Evolutionary conservation across 2,888 invertebrate genomes (phyloP), one percentile per base, ranked within the genome.

Genomic region (Melanophora roralis): DNA sequence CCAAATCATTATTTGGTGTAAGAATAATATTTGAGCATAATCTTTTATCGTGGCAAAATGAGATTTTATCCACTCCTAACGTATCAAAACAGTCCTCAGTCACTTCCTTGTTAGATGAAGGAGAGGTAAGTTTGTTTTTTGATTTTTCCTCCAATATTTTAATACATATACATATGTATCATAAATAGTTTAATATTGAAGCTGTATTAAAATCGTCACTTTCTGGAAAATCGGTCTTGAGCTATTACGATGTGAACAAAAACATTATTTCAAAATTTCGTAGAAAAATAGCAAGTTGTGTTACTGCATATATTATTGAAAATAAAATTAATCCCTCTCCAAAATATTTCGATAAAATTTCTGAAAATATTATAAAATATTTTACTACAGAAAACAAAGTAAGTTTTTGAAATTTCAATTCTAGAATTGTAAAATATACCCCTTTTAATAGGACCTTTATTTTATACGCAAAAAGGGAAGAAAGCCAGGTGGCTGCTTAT

Each of bases 111-210:
- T 8, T 19, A 45, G 19, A 45, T 45, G 16, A 45, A 19, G 45
- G 16, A 45, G 45, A 45, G 9, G 6, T 16, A 45, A 45, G 16
- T 45, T 45, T 43, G 43, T 43, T 43, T 16, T 45, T 8, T 5
- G 3, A 27, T 27, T 27, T 27, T 27, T 27, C 6, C 27, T 27
- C 6, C 6, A 7, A 7, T 45, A 23, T 49, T 19, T 19, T 21
- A 19, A 19, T 8, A 45, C 23, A 1, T 38, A 5, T 23, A 23
- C 5, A 12, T 45, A 12, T 47, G 34, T 71, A n/a, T 6, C 11
- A 72, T n/a, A 67, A 36, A 32, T 47, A 27, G 45, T 67, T 68
- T 55, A 65, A 27, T 16, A 51, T 64, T n/a, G 38, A 57, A 38
- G 21, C 12, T 12, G 38, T 57, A 19, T 38, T 57, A 38, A 57